These are phyloP conservation scores for Myanophis thanlyinensis DNA, from an alignment of 2,113 vertebrate species.

Conservation along the genomic window DNA sequence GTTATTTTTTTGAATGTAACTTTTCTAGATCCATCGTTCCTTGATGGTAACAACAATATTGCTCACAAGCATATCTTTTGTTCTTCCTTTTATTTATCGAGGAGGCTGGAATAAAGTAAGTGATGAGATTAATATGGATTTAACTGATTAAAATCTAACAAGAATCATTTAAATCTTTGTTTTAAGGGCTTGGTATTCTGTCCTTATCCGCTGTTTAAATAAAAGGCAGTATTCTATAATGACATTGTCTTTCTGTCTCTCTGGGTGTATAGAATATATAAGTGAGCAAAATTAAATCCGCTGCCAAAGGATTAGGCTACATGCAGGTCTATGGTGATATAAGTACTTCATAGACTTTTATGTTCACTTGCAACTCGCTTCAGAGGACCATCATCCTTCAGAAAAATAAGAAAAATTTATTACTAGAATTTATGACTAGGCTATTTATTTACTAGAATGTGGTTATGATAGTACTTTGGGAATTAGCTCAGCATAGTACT, in stretches of 20 bases:
- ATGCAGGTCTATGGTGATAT: not conserved
- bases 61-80: conserved; percentile 77
- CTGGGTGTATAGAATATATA: not conserved
- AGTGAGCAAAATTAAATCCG: not conserved
- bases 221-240: not conserved
- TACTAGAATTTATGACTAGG: no score
- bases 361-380: not conserved
- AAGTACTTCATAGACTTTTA: not conserved
- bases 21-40: conserved; percentile 75
- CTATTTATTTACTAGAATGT: no score
- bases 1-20: not conserved
- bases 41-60: conserved; percentile 79
- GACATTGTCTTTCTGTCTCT: not conserved
- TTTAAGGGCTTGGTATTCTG: not conserved
- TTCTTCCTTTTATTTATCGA: conserved; percentile 83
- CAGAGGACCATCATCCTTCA: not conserved
- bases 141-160: not conserved
- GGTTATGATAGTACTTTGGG: not conserved
- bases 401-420: not conserved
- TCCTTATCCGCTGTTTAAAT: not conserved
- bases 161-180: not conserved
- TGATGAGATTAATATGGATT: not conserved
- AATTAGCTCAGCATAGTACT: not conserved
- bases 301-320: not conserved
- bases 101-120: conserved; percentile 83